phyloP scores from a whole-genome alignment of 2,113 vertebrate species.

The Meles meles region DNA sequence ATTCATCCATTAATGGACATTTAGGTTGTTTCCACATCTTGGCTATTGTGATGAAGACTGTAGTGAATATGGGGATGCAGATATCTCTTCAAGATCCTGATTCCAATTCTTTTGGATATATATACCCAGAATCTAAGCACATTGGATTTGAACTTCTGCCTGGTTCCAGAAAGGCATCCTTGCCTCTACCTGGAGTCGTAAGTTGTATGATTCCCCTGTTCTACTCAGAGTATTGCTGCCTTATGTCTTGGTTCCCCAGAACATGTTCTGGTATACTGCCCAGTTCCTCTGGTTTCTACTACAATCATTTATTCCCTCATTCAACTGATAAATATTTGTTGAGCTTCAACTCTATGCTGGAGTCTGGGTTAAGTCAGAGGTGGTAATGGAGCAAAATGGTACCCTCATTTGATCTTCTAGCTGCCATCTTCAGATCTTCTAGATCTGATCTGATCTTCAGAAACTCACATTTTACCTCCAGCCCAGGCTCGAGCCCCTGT shows the following conservation, averaged over 20 bases:
- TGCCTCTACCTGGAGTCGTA: background rate
- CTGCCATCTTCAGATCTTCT: background rate
- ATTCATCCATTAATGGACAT: background rate
- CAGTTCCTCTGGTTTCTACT: background rate
- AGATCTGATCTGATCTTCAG: background rate
- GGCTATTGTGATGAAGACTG: background rate
- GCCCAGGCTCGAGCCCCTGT: background rate
- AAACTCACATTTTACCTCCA: background rate
- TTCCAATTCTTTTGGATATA: background rate
- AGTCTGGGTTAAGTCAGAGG: background rate
- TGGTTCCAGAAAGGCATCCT: background rate
- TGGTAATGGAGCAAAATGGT: background rate
- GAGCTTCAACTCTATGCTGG: background rate
- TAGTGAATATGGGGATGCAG: background rate
- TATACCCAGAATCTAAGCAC: background rate
- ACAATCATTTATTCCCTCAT: background rate
- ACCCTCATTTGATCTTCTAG: background rate
- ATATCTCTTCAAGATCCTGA: background rate
- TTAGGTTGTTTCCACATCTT: background rate
- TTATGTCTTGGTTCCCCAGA: background rate
- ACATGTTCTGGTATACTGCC: background rate
- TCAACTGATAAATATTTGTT: background rate
- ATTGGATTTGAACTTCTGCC: background rate
- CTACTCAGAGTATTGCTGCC: background rate
- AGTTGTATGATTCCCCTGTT: background rate